A percentile compares a stretch with the other conserved stretches of the same genome.
These are phyloP conservation scores for Deilephila elpenor DNA, from an alignment of 2,888 invertebrate species.

Conservation along the genomic window DNA sequence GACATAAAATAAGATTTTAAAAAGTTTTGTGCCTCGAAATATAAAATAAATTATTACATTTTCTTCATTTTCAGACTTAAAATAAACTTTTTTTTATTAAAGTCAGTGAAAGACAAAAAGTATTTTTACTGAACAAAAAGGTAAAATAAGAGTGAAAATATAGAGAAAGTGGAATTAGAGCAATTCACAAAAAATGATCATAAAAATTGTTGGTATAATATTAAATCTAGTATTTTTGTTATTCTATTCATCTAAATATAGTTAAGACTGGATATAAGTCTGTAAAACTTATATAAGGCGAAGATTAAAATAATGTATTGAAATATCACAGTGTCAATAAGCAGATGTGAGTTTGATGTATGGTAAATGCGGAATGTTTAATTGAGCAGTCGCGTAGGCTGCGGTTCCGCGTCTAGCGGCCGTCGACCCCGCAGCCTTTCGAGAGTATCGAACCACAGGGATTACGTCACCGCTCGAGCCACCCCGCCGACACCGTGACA, in stretches of 20 bases:
- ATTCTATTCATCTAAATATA: background rate
- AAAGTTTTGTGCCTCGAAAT: too few species aligned
- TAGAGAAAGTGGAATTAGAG: too few species aligned
- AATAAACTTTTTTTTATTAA: too few species aligned
- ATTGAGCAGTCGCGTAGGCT: constrained; percentile 79
- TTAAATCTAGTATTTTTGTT: too few species aligned
- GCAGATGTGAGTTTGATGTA: constrained; percentile 40
- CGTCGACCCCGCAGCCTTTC: constrained; percentile 78
- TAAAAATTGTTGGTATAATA: too few species aligned
- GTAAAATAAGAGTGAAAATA: too few species aligned
- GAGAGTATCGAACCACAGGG: constrained; percentile 74
- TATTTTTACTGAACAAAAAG: too few species aligned
- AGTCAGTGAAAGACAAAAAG: too few species aligned
- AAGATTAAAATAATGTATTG: constrained; percentile 12
- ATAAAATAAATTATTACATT: too few species aligned
- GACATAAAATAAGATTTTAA: too few species aligned
- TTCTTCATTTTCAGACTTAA: too few species aligned
- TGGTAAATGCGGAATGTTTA: constrained; percentile 72
- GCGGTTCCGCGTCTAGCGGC: constrained; percentile 81
- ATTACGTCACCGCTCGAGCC: constrained; percentile 78
- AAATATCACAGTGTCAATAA: constrained; percentile 27
- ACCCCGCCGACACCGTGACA: constrained; percentile 47
- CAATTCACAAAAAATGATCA: too few species aligned
- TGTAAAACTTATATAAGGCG: background rate
- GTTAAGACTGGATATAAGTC: background rate